These are phyloP conservation scores for Periophthalmus magnuspinnatus DNA, from an alignment of 2,797 vertebrate species.

Conservation along the genomic window DNA sequence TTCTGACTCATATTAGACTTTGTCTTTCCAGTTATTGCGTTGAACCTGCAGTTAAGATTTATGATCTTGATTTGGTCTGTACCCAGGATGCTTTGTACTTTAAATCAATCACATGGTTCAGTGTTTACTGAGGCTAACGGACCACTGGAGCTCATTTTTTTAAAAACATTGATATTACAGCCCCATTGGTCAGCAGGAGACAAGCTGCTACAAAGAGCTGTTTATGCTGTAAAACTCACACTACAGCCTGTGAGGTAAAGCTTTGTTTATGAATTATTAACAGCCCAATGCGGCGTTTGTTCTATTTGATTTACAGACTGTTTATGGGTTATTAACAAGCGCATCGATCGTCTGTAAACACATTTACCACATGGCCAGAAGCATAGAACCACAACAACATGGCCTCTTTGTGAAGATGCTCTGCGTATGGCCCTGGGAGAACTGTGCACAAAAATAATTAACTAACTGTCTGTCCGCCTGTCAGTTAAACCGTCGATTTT, in stretches of 20 bases:
- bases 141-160: slow-evolving; percentile 16
- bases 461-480: slow-evolving; percentile 1
- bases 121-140: slow-evolving; percentile 63
- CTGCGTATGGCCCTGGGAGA: slow-evolving; percentile 31
- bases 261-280: neutral
- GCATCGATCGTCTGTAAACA: slow-evolving; percentile 54
- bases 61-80: slow-evolving; percentile 7
- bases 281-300: neutral
- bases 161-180: neutral
- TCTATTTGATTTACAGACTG: slow-evolving; percentile 1
- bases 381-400: slow-evolving; percentile 58
- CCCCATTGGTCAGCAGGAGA: neutral
- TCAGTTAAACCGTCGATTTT: neutral
- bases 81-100: slow-evolving; percentile 34
- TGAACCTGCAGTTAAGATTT: neutral
- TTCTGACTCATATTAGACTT: slow-evolving; percentile 22
- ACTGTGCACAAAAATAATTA: slow-evolving; percentile 21
- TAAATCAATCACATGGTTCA: slow-evolving; percentile 59
- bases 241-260: neutral
- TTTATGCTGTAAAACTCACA: slow-evolving; percentile 9
- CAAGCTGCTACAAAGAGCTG: neutral
- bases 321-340: slow-evolving; percentile 35
- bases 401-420: slow-evolving; percentile 63
- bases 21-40: neutral
- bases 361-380: slow-evolving; percentile 64